These are phyloP conservation scores for Physeter macrocephalus DNA, from an alignment of 2,113 vertebrate species.

Conservation along the genomic window DNA sequence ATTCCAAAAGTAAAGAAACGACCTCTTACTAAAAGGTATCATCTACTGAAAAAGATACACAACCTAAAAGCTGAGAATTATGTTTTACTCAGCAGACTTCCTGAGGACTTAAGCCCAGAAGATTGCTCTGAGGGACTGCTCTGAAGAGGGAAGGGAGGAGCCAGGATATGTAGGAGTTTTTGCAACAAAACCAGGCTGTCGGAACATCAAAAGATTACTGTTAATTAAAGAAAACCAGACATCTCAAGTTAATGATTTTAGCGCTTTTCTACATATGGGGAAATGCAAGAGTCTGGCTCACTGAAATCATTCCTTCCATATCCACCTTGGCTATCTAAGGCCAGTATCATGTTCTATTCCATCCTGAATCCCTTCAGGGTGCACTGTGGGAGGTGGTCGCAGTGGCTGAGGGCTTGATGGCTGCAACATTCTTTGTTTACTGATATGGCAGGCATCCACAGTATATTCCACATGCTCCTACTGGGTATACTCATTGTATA, in stretches of 20 bases:
- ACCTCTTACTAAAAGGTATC: not conserved
- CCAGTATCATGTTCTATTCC: not conserved
- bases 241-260: not conserved
- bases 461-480: not conserved
- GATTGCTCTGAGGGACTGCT: not conserved
- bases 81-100: not conserved
- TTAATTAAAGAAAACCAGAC: not conserved
- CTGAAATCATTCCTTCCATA: not conserved
- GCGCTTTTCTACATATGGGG: not conserved
- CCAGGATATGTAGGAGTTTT: not conserved
- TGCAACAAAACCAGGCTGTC: not conserved
- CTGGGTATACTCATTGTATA: not conserved
- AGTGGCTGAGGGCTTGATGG: not conserved
- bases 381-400: not conserved
- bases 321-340: not conserved
- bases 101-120: not conserved
- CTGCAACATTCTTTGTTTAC: not conserved
- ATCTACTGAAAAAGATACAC: not conserved
- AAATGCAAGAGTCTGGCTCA: not conserved
- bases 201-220: not conserved
- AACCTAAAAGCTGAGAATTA: not conserved
- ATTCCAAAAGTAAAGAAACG: not conserved
- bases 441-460: not conserved
- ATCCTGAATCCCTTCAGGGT: not conserved
- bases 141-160: not conserved